phyloP scores from a whole-genome alignment of 2,888 invertebrate genomes.

The Lasius fuliginosus region DNA sequence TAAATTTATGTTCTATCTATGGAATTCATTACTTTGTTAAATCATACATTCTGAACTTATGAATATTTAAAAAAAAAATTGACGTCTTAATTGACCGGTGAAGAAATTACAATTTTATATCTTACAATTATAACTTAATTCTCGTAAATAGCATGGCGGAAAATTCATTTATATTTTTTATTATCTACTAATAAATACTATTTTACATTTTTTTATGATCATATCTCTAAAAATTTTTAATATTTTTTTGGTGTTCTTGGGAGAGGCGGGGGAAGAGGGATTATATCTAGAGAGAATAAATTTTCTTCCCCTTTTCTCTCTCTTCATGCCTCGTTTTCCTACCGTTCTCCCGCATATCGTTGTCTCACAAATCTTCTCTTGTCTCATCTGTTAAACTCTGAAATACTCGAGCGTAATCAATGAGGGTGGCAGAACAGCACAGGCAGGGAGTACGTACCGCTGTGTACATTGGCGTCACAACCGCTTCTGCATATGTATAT shows the following conservation, averaged over 20 bases:
- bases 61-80: not conserved
- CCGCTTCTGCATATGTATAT: slow-evolving; percentile 60
- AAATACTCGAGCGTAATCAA: slow-evolving; percentile 76
- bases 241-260: not conserved
- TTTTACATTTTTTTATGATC: not conserved
- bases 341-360: slow-evolving; percentile 60
- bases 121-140: not conserved
- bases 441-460: slow-evolving; percentile 20
- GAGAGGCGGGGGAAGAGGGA: no score
- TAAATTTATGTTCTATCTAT: not conserved
- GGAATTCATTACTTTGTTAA: not conserved
- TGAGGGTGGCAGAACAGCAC: slow-evolving; percentile 59
- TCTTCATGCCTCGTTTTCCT: slow-evolving; percentile 42
- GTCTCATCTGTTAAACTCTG: slow-evolving; percentile 74
- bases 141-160: not conserved
- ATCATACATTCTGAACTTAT: not conserved
- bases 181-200: not conserved
- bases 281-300: not conserved
- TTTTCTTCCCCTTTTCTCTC: slow-evolving; percentile 11
- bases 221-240: not conserved
- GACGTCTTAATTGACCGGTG: not conserved
- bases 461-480: slow-evolving; percentile 63
- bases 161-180: not conserved
- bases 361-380: slow-evolving; percentile 76
- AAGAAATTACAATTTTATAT: not conserved